Evolutionary conservation across 2,888 invertebrate species (phyloP).

Genomic region (Drosophila prolongata): DNA sequence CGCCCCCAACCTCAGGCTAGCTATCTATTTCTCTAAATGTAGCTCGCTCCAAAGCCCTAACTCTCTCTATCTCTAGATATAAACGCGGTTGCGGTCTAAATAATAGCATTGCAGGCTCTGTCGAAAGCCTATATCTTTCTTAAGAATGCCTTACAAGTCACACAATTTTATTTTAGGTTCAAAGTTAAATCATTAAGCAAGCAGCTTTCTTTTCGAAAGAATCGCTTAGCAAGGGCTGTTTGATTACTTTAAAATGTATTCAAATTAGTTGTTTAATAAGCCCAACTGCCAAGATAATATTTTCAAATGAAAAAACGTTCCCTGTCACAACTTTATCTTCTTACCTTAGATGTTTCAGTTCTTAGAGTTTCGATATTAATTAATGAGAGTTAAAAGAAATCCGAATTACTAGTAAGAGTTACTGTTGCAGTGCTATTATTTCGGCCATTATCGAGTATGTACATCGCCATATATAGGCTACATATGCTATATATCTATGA

Average conservation of each 20-base stretch:
- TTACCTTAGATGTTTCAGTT: not conserved
- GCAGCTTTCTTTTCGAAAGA: not conserved
- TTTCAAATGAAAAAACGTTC: not conserved
- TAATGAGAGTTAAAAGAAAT: not conserved
- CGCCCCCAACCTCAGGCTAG: slow-evolving; percentile 43
- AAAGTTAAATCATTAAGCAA: not conserved
- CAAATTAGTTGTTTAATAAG: not conserved
- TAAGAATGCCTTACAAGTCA: not conserved
- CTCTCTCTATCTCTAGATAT: slow-evolving; percentile 16
- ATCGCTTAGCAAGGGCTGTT: not conserved
- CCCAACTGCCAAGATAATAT: slow-evolving; percentile 2
- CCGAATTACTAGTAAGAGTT: not conserved
- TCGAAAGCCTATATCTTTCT: not conserved
- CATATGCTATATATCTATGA: slow-evolving; percentile 46
- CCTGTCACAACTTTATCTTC: not conserved
- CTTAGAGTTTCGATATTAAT: not conserved
- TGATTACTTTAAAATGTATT: not conserved
- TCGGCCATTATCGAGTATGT: slow-evolving; percentile 20
- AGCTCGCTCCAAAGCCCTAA: slow-evolving; percentile 27
- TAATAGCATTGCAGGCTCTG: slow-evolving; percentile 11
- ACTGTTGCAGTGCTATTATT: slow-evolving; percentile 25
- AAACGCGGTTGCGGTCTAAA: slow-evolving; percentile 20
- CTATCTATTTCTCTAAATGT: slow-evolving; percentile 47
- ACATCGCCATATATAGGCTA: slow-evolving; percentile 12
- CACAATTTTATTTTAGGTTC: not conserved